phyloP scores from a whole-genome alignment of 2,888 invertebrate species.

The Crematogaster levior region DNA sequence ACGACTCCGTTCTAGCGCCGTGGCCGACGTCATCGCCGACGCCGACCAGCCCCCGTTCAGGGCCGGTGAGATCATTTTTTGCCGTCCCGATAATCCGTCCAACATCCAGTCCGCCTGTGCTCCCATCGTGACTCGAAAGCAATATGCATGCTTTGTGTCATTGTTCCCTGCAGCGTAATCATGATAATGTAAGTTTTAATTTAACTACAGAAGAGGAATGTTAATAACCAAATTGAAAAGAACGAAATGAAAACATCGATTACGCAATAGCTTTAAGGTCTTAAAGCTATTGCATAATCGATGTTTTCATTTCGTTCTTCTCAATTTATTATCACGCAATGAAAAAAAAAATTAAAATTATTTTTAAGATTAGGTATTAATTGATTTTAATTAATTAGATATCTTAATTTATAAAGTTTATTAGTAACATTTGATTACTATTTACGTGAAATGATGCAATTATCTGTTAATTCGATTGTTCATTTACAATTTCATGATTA shows the following conservation, averaged over 20 bases:
- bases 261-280: too few relatives aligned
- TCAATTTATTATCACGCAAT: not conserved
- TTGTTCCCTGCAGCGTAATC: slow-evolving; percentile 27
- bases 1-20: slow-evolving; percentile 41
- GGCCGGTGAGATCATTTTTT: slow-evolving; percentile 27
- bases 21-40: slow-evolving; percentile 54
- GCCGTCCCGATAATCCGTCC: slow-evolving; percentile 29
- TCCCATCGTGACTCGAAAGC: not conserved
- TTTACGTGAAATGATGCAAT: not conserved
- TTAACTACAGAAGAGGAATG: not conserved
- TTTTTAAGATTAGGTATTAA: not conserved
- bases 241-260: not conserved
- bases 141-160: slow-evolving; percentile 5
- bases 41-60: slow-evolving; percentile 24
- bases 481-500: slow-evolving; percentile 15
- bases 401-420: not conserved
- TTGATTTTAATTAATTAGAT: not conserved
- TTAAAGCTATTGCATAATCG: too few relatives aligned
- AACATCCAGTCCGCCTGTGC: slow-evolving; percentile 26
- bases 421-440: not conserved
- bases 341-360: not conserved
- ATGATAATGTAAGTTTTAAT: slow-evolving; percentile 25
- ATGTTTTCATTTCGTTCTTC: too few relatives aligned
- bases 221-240: not conserved
- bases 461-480: not conserved